A percentile compares a stretch with the other conserved stretches of the same genome.
phyloP scores from a whole-genome alignment of 2,797 vertebrate species.

The Falco naumanni region DNA sequence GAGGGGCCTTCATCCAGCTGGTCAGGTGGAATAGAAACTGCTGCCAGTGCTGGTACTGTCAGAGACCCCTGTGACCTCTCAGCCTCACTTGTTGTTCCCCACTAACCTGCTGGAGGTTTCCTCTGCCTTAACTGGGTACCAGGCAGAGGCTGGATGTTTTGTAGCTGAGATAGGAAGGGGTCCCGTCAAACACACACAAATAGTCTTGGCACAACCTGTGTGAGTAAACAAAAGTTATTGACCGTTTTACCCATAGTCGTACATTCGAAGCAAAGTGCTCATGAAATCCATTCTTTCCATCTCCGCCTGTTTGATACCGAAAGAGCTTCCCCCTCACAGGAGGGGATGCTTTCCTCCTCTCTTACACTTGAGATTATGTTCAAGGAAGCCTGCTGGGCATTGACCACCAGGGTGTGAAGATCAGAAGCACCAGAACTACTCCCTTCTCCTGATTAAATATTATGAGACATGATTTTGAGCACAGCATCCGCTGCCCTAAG shows the following conservation, averaged over 20 bases:
- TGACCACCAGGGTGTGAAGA: accelerated
- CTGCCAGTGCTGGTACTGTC: background rate
- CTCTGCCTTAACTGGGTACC: background rate
- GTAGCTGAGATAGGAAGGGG: background rate
- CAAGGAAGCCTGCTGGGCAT: background rate
- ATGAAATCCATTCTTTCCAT: background rate
- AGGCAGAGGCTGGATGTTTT: background rate
- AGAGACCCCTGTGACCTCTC: background rate
- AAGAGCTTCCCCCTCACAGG: background rate
- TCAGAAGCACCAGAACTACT: background rate
- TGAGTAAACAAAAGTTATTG: background rate
- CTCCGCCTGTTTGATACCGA: background rate
- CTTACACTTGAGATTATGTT: background rate
- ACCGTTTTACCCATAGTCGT: accelerated
- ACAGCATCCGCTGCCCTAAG: background rate
- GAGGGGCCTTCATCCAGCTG: background rate
- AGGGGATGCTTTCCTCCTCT: background rate
- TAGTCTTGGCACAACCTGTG: background rate
- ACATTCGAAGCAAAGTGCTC: background rate
- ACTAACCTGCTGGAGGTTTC: background rate
- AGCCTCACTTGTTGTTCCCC: background rate
- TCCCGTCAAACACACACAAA: background rate
- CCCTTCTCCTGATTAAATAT: background rate
- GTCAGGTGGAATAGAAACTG: background rate
- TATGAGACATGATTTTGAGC: background rate